Percentiles rank a stretch among this genome's conserved stretches.
Conservation (phyloP, 1,140 invertebrate genomes). For the Euschistus heros region DNA sequence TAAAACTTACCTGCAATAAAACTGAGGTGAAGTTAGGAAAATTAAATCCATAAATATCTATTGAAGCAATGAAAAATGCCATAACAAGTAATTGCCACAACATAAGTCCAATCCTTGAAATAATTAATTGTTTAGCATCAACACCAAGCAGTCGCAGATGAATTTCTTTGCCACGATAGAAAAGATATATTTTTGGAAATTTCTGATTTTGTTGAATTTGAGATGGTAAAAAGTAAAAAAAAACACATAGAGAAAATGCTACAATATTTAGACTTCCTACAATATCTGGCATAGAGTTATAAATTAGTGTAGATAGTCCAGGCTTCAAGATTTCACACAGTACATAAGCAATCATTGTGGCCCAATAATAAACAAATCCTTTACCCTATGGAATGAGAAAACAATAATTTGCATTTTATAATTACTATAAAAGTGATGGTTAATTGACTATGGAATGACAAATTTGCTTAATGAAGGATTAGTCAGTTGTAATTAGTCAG, state of each 20-base stretch:
- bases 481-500: too few relatives aligned
- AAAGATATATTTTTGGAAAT: constrained; percentile 40
- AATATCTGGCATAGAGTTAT: constrained; percentile 40
- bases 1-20: constrained; percentile 30
- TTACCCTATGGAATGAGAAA: constrained; percentile 35
- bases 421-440: not conserved
- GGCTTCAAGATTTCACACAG: constrained; percentile 31
- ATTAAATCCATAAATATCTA: constrained; percentile 37
- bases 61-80: constrained; percentile 34
- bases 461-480: not conserved
- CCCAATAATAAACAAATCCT: constrained; percentile 42
- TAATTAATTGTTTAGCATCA: constrained; percentile 41
- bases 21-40: constrained; percentile 37
- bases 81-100: constrained; percentile 45
- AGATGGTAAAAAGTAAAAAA: constrained; percentile 38
- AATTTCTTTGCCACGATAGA: constrained; percentile 47
- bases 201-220: constrained; percentile 31
- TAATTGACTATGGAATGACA: not conserved
- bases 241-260: constrained; percentile 40
- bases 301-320: constrained; percentile 34
- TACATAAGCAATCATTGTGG: constrained; percentile 36
- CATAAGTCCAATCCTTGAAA: constrained; percentile 46
- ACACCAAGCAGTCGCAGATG: constrained; percentile 43
- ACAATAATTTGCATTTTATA: not conserved
- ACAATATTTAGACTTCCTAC: constrained; percentile 41